A percentile compares a stretch with the other conserved stretches of the same genome.
phyloP scores from a whole-genome alignment of 2,797 vertebrate species.

The Takifugu rubripes region DNA sequence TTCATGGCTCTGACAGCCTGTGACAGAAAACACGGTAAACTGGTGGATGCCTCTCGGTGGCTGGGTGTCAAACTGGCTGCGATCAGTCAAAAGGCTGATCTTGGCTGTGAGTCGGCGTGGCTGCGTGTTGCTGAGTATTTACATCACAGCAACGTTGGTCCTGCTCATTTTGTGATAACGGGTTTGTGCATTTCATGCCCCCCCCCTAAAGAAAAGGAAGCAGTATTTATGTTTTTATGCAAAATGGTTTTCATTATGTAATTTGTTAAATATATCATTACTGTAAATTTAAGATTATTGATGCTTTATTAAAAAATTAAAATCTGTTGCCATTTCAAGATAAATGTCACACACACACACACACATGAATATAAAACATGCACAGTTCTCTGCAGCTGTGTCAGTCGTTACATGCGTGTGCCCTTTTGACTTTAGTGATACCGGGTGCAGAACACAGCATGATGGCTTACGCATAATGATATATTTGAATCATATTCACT shows the following conservation, averaged over 20 bases:
- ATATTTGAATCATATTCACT: conserved; percentile 66
- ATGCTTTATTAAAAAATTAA: no score
- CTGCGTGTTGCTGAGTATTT: conserved; percentile 28
- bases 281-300: no score
- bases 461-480: conserved; percentile 52
- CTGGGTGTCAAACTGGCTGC: conserved; percentile 25
- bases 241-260: no score
- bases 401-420: conserved; percentile 37
- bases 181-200: conserved; percentile 8
- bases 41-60: conserved; percentile 24
- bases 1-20: conserved; percentile 8
- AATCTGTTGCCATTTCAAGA: no score
- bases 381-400: conserved; percentile 17
- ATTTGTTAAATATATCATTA: no score
- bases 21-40: conserved; percentile 25
- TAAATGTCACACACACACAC: no score
- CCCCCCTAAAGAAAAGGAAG: no score
- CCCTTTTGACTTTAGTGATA: conserved; percentile 55
- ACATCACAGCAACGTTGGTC: conserved; percentile 16
- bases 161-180: conserved; percentile 24
- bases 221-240: no score
- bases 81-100: conserved; percentile 24
- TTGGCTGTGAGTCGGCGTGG: conserved; percentile 24
- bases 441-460: conserved; percentile 42
- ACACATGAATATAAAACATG: no score